Evolutionary conservation across 2,113 vertebrate genomes (phyloP), one percentile per base, ranked within the genome.

Genomic region (Onychostoma macrolepis): DNA sequence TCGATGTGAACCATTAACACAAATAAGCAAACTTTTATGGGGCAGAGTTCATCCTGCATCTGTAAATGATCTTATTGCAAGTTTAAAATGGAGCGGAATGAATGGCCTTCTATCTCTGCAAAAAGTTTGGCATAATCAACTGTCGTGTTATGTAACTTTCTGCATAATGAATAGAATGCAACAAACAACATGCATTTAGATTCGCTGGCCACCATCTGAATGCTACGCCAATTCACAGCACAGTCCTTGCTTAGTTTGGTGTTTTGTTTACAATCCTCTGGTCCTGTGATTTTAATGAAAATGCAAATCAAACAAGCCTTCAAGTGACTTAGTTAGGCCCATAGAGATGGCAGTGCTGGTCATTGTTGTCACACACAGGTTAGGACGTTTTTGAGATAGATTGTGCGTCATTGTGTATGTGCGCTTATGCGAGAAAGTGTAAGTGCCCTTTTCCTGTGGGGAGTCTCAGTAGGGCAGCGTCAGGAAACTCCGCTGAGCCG

Each of bases 401-500:
- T 86, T 19, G 36, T 5, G 72, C 21, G 28, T 36, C 72, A 58
- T 38, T 38, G 83, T 77, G 74, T 28, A 61, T 67, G 30, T 53
- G 58, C 69, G 72, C 72, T 43, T 74, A 12, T 48, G 53, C 45
- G 30, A 69, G 3, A 13, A 58, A 83, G 71, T 78, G 43, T 84
- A 41, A 78, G 71, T 89, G 79, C 82, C 86, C 11, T 36, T 92
- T 94, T 94, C 94, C 93, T 94, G 90, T 89, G 87, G 86, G 90
- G 65, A 74, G 86, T 61, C 88, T 89, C 69, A 43, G 19, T 38
- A 36, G 84, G 92, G 89, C 89, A 87, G 85, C 63, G 83, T 82
- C 92, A 93, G 94, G 94, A 95, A 94, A 91, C 87, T 91, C 86
- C 56, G 0, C 71, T 85, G 88, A 90, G 92, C 72, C 85, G 50